phyloP scores from a whole-genome alignment of 2,113 vertebrate genomes.

The Fulica atra region DNA sequence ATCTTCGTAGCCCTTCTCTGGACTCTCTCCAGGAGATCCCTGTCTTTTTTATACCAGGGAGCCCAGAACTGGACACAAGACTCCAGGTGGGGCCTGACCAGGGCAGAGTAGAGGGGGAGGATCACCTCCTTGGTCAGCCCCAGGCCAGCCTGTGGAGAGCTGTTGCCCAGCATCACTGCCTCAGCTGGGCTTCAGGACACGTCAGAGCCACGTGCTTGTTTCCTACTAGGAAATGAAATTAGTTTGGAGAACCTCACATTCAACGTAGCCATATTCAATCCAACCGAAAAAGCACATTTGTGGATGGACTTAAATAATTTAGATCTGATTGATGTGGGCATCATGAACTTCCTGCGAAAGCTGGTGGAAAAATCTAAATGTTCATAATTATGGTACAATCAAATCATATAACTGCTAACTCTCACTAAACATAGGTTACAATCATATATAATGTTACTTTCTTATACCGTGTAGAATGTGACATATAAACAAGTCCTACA shows the following conservation, averaged over 20 bases:
- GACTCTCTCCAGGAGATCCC: too few species aligned
- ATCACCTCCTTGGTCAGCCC: neutral
- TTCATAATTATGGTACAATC: neutral
- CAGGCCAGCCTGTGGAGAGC: neutral
- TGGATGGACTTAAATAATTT: neutral
- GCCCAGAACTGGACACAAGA: too few species aligned
- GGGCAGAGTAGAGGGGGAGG: too few species aligned
- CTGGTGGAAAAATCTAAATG: conserved; percentile 19
- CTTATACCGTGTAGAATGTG: neutral
- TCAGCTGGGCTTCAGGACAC: neutral
- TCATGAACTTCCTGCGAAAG: conserved; percentile 26
- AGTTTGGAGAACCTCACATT: neutral
- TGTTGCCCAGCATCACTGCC: neutral
- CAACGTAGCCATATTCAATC: neutral
- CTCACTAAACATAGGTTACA: neutral
- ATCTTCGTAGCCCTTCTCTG: too few species aligned
- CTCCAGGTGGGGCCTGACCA: too few species aligned
- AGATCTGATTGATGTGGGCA: conserved; percentile 15
- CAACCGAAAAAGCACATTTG: conserved; percentile 8
- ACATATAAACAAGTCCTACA: conserved; percentile 2
- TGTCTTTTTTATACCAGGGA: too few species aligned
- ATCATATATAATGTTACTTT: conserved; percentile 1
- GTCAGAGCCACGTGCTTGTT: neutral
- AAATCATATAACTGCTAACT: neutral
- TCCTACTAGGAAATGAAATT: conserved; percentile 22